These are phyloP conservation scores for Spongilla lacustris DNA, from an alignment of 37 sponge, comb jelly and placozoan genomes.

Conservation along the genomic window DNA sequence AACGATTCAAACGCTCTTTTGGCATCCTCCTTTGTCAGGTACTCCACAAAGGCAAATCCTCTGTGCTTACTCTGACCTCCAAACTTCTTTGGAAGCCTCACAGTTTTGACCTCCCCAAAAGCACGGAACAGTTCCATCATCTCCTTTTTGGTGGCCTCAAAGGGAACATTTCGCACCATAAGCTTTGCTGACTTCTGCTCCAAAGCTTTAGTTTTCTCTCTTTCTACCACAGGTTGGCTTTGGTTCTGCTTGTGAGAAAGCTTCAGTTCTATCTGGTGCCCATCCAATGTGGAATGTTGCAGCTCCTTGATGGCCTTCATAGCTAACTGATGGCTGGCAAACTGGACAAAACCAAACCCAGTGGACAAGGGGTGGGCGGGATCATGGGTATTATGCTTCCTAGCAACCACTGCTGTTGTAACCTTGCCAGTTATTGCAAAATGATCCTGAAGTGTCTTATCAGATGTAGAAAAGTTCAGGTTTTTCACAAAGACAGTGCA, in stretches of 20 bases:
- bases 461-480: constrained; percentile 88
- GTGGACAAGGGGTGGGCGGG: constrained; percentile 74
- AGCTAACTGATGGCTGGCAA: constrained; percentile 46
- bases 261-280: constrained; percentile 89
- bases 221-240: not conserved
- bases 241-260: constrained; percentile 42
- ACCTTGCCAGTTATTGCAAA: constrained; percentile 57
- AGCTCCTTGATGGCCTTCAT: constrained; percentile 80
- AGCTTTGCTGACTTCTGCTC: constrained; percentile 71
- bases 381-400: constrained; percentile 73
- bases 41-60: constrained; percentile 98
- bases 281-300: constrained; percentile 78
- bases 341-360: constrained; percentile 98
- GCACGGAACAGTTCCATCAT: constrained; percentile 79
- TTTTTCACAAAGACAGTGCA: constrained; percentile 94
- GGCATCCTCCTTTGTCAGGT: constrained; percentile 84
- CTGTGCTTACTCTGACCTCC: constrained; percentile 79
- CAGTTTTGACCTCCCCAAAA: constrained; percentile 88
- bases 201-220: constrained; percentile 20
- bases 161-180: constrained; percentile 92
- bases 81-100: constrained; percentile 92
- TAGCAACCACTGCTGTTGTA: constrained; percentile 37
- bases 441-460: constrained; percentile 52
- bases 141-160: constrained; percentile 91
- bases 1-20: constrained; percentile 84